A percentile compares a stretch with the other conserved stretches of the same genome.
Conservation (phyloP, 2,113 vertebrate species). For the Brienomyrus longianalis region DNA sequence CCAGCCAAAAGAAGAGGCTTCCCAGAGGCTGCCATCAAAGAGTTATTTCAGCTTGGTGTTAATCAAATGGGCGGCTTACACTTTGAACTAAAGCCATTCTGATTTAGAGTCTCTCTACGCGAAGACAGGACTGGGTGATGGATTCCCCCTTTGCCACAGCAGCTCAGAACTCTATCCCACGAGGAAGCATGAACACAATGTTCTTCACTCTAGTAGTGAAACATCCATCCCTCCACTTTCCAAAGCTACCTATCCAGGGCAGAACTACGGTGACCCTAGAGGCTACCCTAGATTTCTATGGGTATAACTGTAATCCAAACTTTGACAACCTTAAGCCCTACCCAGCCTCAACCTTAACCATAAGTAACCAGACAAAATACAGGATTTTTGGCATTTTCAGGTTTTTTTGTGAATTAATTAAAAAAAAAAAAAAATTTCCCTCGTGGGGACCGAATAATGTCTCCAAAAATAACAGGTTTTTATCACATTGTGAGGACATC, state of each 20-base stretch:
- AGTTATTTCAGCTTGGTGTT: background rate
- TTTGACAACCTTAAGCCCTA: background rate
- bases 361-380: background rate
- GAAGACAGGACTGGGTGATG: background rate
- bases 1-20: background rate
- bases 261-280: background rate
- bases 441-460: background rate
- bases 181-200: background rate
- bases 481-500: background rate
- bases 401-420: background rate
- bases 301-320: background rate
- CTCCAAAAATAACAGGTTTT: background rate
- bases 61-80: background rate
- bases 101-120: background rate
- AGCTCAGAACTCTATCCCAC: background rate
- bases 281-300: background rate
- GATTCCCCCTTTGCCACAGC: background rate
- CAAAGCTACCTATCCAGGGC: background rate
- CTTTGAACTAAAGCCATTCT: background rate
- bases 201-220: background rate
- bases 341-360: background rate
- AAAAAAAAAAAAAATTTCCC: background rate
- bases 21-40: background rate
- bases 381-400: background rate
- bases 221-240: background rate